Evolutionary conservation across 2,113 vertebrate genomes (phyloP), one percentile per base, ranked within the genome.

Genomic region (Dunckerocampus dactyliophorus): DNA sequence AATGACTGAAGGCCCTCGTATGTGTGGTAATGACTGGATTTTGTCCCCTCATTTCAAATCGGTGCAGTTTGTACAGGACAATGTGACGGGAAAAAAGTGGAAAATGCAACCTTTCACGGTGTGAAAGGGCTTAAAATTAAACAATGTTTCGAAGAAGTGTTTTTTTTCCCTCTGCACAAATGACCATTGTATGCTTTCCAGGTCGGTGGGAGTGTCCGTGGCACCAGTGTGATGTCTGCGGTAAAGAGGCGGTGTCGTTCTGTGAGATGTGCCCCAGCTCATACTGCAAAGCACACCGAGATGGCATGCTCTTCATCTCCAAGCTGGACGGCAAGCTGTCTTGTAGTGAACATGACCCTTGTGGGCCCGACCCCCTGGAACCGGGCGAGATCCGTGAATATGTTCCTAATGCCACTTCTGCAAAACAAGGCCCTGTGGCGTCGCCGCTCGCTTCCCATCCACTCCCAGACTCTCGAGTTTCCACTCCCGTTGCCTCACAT

Each of bases 191-290:
- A 28, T 66, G 58, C 49, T 63, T 51, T 68, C 28, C 89, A 99
- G 97, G 97, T 59, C 97, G 98, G 47, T 99, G 97, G 97, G 97
- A 99, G 77, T 99, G 97, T 87, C 97, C 97, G 0, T 98, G 97
- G 97, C 97, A 99, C 85, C 96, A 98, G 80, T 99, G 97, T 88
- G 96, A 98, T 11, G n/a, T 92, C 56, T 99, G 97, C 57, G 92
- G 91, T 34, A 93, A 93, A 71, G 96, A 98, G 77, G 94, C 97
- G 0, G 94, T 95, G 49, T 98, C 95, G 0, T 98, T 95, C 88
- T 99, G 97, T 0, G 95, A 98, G 87, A 98, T 99, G 95, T 99
- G 96, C 64, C 95, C 96, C 80, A 96, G 88, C 77, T 99, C 97
- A n/a, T 99, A 94, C 90, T 99, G 97, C 80, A 94, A 94, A 78